Evolutionary conservation across 23 tunicate species (phyloP).

Genomic region (Ciona savignyi): DNA sequence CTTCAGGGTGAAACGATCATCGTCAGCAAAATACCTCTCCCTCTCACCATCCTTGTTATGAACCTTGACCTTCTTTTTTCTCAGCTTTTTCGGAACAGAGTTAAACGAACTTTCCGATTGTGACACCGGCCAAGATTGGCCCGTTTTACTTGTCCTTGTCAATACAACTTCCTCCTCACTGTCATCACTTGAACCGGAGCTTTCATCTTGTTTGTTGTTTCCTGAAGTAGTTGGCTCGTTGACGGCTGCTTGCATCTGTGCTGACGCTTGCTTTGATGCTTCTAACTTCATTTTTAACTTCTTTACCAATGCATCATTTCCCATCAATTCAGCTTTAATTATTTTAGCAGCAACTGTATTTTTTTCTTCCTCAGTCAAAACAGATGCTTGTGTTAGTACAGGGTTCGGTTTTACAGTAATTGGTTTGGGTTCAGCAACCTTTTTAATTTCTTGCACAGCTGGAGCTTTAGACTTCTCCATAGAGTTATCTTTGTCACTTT

Average conservation of each 20-base stretch:
- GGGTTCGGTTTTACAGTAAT: no score
- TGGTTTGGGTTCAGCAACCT: neutral
- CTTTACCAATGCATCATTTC: conserved; percentile 47
- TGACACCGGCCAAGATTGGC: conserved; percentile 80
- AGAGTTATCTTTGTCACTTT: no score
- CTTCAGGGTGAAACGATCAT: conserved; percentile 59
- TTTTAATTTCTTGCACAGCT: no score
- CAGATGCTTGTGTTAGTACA: no score
- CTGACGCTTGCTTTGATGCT: conserved; percentile 30
- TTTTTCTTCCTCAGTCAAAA: conserved; percentile 76
- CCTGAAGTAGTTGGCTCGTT: neutral
- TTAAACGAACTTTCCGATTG: conserved; percentile 5
- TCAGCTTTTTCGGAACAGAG: conserved; percentile 11
- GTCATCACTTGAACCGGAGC: conserved; percentile 8
- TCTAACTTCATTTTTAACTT: conserved; percentile 58
- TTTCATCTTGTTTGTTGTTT: neutral
- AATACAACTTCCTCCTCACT: conserved; percentile 60
- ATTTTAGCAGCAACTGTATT: conserved; percentile 79
- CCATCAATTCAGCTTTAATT: conserved; percentile 74
- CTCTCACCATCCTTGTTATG: conserved; percentile 72
- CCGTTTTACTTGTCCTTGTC: conserved; percentile 61
- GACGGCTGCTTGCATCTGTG: no score
- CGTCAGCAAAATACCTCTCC: conserved; percentile 85
- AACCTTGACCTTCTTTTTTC: conserved; percentile 46
- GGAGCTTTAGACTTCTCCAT: no score